phyloP scores from a whole-genome alignment of 2,888 invertebrate species.

The Cyaniris semiargus region DNA sequence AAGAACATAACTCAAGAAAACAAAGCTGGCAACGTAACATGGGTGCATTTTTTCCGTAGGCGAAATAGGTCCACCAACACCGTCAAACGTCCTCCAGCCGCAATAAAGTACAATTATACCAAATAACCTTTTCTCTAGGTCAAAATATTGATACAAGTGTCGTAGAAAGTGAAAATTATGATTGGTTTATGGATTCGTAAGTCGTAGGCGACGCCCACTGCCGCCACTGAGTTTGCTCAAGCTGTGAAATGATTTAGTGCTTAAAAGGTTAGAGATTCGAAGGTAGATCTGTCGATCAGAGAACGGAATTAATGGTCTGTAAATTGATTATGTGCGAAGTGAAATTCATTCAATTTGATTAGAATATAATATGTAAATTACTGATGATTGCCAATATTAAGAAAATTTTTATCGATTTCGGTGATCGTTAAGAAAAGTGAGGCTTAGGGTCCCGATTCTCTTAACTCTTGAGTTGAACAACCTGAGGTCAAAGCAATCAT shows the following conservation, averaged over 20 bases:
- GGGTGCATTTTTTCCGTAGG: neutral
- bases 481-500: no score
- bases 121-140: slow-evolving; percentile 22
- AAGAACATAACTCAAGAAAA: neutral
- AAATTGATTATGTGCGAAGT: slow-evolving; percentile 6
- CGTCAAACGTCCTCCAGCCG: slow-evolving; percentile 1
- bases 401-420: neutral
- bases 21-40: neutral
- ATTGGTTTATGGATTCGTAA: slow-evolving; percentile 22
- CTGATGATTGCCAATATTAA: neutral
- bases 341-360: neutral
- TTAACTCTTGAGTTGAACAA: neutral
- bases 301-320: neutral
- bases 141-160: slow-evolving; percentile 17
- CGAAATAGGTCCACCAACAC: slow-evolving; percentile 11
- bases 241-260: neutral
- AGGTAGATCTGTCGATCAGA: neutral
- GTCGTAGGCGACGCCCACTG: slow-evolving; percentile 22
- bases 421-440: neutral
- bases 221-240: slow-evolving; percentile 8
- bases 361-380: neutral
- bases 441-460: neutral
- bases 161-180: slow-evolving; percentile 27
- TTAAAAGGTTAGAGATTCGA: slow-evolving; percentile 5
- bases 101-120: slow-evolving; percentile 11